These are phyloP conservation scores for Phrynocephalus vlangalii DNA, from an alignment of 2,797 vertebrate species.

Conservation along the genomic window DNA sequence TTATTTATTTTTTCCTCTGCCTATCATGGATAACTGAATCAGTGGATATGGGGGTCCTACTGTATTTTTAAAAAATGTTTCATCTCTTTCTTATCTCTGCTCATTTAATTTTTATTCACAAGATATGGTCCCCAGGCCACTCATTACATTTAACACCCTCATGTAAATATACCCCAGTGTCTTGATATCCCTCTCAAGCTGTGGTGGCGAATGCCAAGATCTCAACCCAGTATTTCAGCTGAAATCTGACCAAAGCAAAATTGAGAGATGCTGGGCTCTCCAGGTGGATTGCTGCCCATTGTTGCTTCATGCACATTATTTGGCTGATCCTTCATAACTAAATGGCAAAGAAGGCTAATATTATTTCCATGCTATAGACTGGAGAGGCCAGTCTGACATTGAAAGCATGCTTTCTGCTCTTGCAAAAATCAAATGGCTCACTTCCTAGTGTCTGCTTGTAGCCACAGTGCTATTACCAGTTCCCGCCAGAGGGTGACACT, in stretches of 20 bases:
- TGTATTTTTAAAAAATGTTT: background rate
- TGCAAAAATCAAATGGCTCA: background rate
- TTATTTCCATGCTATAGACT: background rate
- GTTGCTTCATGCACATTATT: background rate
- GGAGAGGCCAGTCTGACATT: too few species aligned
- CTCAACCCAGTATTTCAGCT: background rate
- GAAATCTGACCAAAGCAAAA: background rate
- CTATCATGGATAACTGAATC: too few species aligned
- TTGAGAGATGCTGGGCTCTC: too few species aligned
- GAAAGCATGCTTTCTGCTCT: background rate
- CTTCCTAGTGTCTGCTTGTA: background rate
- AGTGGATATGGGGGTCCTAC: too few species aligned
- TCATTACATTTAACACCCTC: background rate
- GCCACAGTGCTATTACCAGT: background rate
- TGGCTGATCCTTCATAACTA: background rate
- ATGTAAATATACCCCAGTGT: background rate
- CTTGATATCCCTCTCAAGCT: background rate
- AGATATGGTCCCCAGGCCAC: background rate
- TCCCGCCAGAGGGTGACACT: slow-evolving; percentile 14
- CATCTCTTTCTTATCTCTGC: background rate
- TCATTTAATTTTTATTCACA: background rate
- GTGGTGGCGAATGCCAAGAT: background rate
- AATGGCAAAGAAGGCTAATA: background rate
- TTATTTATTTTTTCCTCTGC: too few species aligned
- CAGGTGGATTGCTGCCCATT: background rate